Evolutionary conservation across 2,888 invertebrate species (phyloP).

Genomic region (Helobdella robusta): DNA sequence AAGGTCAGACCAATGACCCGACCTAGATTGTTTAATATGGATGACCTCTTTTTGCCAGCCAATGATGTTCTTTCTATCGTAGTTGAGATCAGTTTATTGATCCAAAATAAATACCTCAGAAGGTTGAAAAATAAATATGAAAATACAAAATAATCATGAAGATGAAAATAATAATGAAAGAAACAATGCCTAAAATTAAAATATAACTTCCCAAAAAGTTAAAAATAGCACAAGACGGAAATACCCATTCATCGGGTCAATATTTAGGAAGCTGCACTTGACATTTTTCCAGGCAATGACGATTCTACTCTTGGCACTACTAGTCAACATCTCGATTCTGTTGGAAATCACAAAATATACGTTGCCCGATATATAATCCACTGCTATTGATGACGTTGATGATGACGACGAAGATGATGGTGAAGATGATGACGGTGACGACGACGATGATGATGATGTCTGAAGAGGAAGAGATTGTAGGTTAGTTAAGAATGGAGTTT

Average conservation of each 20-base stretch:
- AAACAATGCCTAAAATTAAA: too few species aligned
- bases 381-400: constrained; percentile 56
- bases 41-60: not conserved
- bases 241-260: too few species aligned
- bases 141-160: too few species aligned
- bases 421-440: not conserved
- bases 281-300: constrained; percentile 62
- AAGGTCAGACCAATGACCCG: constrained; percentile 66
- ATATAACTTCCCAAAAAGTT: too few species aligned
- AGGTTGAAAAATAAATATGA: too few species aligned
- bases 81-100: constrained; percentile 83
- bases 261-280: too few species aligned
- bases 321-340: constrained; percentile 50
- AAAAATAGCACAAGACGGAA: too few species aligned
- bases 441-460: too few species aligned
- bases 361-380: constrained; percentile 52
- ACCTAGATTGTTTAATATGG: constrained; percentile 55
- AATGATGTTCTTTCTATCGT: constrained; percentile 9
- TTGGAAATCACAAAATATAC: constrained; percentile 52
- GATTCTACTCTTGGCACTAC: constrained; percentile 66
- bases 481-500: too few species aligned
- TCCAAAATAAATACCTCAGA: constrained; percentile 75
- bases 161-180: too few species aligned
- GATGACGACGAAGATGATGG: constrained; percentile 1
- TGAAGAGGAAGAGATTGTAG: too few species aligned